Percentiles rank a stretch among this genome's conserved stretches.
Conservation (phyloP, 1,140 invertebrate genomes). For the honey bee (Apis mellifera) region DNA sequence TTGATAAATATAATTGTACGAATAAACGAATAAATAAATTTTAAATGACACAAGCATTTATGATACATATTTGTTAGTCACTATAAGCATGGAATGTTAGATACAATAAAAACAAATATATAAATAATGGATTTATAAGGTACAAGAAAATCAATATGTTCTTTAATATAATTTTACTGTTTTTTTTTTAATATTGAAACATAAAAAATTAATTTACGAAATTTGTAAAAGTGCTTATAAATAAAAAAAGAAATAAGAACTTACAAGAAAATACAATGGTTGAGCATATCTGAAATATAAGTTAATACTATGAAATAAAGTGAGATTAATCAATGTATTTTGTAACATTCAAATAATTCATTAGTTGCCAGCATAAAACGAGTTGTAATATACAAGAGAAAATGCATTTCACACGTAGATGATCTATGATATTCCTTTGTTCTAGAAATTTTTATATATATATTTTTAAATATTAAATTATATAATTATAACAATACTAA, state of each 20-base stretch:
- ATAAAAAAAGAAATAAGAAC: constrained; percentile 22
- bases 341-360: constrained; percentile 37
- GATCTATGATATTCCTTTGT: constrained; percentile 53
- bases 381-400: constrained; percentile 30
- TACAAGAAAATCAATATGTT: constrained; percentile 51
- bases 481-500: constrained; percentile 2
- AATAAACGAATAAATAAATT: constrained; percentile 61
- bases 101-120: constrained; percentile 56
- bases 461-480: not conserved
- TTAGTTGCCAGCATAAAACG: constrained; percentile 43
- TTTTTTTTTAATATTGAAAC: constrained; percentile 28
- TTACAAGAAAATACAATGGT: constrained; percentile 15
- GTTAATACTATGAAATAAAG: constrained; percentile 40
- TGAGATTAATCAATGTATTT: constrained; percentile 51
- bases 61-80: constrained; percentile 58
- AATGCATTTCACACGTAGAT: constrained; percentile 47
- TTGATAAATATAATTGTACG: constrained; percentile 50
- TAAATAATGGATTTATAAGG: constrained; percentile 51
- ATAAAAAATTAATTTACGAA: constrained; percentile 25
- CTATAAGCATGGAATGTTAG: constrained; percentile 70
- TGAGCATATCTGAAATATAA: constrained; percentile 44
- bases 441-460: constrained; percentile 17
- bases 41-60: constrained; percentile 59
- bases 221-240: constrained; percentile 36
- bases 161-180: constrained; percentile 41